A percentile compares a stretch with the other conserved stretches of the same genome.
These are phyloP conservation scores for Escarpia spicata DNA, from an alignment of 2,888 invertebrate species.

Conservation along the genomic window DNA sequence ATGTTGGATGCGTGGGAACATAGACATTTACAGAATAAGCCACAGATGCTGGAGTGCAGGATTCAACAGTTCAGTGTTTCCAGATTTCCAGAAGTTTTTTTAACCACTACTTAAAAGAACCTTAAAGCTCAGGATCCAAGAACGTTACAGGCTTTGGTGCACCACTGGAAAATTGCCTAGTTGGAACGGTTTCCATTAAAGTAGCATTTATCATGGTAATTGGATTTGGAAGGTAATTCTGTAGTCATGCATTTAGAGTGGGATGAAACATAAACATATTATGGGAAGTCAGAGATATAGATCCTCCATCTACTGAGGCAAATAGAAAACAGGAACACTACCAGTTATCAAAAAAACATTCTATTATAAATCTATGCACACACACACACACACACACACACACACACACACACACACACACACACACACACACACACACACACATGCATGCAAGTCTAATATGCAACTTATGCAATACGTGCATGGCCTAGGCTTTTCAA, in stretches of 20 bases:
- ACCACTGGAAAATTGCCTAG: neutral
- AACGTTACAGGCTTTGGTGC: neutral
- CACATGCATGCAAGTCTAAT: too few species aligned
- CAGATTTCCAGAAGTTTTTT: neutral
- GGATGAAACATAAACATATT: neutral
- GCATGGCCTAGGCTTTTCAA: neutral
- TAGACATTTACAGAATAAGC: neutral
- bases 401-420: too few species aligned
- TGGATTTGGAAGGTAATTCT: neutral
- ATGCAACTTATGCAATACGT: neutral
- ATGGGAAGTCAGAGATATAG: neutral
- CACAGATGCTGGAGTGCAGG: neutral
- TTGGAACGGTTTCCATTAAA: neutral
- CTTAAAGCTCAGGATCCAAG: neutral
- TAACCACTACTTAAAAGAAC: neutral
- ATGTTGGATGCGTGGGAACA: neutral
- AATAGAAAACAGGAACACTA: neutral
- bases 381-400: too few species aligned
- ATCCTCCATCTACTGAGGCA: neutral
- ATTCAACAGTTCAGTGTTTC: neutral
- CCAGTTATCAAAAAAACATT: neutral
- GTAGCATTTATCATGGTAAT: neutral
- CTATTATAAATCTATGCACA: neutral
- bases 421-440: too few species aligned
- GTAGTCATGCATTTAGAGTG: neutral